A percentile compares a stretch with the other conserved stretches of the same genome.
These are phyloP conservation scores for Biston betularia DNA, from an alignment of 2,888 invertebrate genomes.

Conservation along the genomic window DNA sequence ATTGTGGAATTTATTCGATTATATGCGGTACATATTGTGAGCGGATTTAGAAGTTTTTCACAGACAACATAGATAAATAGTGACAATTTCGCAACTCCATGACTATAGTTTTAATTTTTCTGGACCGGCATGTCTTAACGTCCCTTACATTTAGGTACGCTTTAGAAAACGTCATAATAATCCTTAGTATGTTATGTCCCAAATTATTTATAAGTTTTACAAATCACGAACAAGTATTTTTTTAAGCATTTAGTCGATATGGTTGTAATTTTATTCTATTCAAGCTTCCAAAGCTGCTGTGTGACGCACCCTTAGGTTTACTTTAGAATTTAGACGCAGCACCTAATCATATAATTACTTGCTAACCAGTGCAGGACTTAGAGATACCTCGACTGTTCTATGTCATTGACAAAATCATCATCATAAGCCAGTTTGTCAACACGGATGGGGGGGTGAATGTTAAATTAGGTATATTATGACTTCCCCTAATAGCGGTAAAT, in stretches of 20 bases:
- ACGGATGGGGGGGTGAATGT: too few species aligned
- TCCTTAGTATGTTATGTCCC: neutral
- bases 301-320: conserved; percentile 8
- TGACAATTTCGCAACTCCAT: neutral
- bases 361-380: neutral
- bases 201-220: neutral
- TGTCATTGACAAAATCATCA: neutral
- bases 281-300: conserved; percentile 22
- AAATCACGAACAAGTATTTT: conserved; percentile 23
- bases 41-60: neutral
- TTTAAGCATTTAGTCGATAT: conserved; percentile 24
- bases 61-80: neutral
- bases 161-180: neutral
- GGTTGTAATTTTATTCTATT: conserved; percentile 13
- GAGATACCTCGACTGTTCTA: neutral
- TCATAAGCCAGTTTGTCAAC: neutral
- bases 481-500: too few species aligned
- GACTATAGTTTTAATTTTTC: neutral
- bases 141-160: neutral
- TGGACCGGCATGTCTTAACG: neutral
- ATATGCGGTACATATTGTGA: neutral
- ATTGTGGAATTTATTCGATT: neutral
- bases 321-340: neutral
- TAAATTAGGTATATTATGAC: too few species aligned
- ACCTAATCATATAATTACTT: neutral